These are phyloP conservation scores for Irena cyanogastra DNA, from an alignment of 2,113 vertebrate genomes.

Conservation along the genomic window DNA sequence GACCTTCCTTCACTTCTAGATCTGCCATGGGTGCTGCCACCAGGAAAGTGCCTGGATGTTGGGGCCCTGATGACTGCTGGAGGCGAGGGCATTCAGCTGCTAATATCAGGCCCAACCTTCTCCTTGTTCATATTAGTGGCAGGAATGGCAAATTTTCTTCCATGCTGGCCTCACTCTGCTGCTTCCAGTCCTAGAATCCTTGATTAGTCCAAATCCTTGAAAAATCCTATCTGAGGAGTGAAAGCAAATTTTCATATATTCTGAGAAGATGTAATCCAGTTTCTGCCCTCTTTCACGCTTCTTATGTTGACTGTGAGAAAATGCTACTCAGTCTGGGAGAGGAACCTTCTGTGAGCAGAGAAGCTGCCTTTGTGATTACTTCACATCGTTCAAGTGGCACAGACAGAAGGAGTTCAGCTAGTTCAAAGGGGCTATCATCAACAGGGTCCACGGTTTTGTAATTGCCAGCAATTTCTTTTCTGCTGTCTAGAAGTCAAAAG, in stretches of 20 bases:
- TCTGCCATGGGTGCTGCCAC: not conserved
- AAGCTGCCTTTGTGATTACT: not conserved
- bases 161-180: not conserved
- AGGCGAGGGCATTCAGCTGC: not conserved
- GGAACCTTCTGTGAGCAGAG: not conserved
- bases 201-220: not conserved
- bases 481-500: not conserved
- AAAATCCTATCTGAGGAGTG: not conserved
- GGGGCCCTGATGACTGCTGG: not conserved
- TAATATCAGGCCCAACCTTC: not conserved
- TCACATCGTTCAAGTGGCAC: not conserved
- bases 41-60: not conserved
- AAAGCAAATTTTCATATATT: not conserved
- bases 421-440: not conserved
- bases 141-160: not conserved
- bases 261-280: not conserved
- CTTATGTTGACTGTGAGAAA: not conserved
- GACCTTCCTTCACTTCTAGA: not conserved
- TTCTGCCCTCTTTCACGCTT: not conserved
- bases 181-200: not conserved
- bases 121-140: not conserved
- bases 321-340: not conserved
- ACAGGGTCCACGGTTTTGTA: not conserved
- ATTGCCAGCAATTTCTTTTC: not conserved
- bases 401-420: not conserved